Evolutionary conservation across 1,140 invertebrate species (phyloP), one percentile per base, ranked within the genome.

Genomic region (Bombus balteatus): DNA sequence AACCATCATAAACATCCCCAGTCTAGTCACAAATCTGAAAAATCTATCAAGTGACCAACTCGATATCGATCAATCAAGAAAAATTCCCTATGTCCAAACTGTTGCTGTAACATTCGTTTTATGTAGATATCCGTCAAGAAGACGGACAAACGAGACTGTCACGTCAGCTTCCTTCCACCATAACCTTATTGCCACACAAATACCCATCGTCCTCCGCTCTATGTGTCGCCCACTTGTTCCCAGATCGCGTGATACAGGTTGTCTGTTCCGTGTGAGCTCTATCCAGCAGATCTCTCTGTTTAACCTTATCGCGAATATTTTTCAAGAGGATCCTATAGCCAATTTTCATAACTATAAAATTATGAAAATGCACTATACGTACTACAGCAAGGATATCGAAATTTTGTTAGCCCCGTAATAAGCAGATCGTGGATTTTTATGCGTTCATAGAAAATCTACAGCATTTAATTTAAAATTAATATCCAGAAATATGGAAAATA

Each of bases 211-310:
- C 71, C 71, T 81, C 80, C 70, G 22, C 25, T 72, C 28, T 43
- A 6, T 72, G 53, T 43, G n/a, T 81, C 81, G 81, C 81, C 81
- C 81, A 83, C 81, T 76, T 77, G 73, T 65, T 83, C 59, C 43
- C 59, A 37, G 43, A 62, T 68, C 53, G 39, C 41, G 41, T 10
- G 77, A 83, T 83, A 77, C 81, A 83, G 81, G 81, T 77, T 83
- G 73, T 13, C 73, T 83, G 62, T 83, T 83, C 73, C 73, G 72
- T 34, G 73, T 57, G 47, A 57, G 28, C 32, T 57, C 34, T 18
- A 68, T 47, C 34, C 39, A 41, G 22, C 15, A 22, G 34, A 37
- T 59, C 53, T 59, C 74, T 59, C 53, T 39, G 22, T 76, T 28
- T 28, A 6, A 28, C 2, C 10, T 13, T 41, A 4, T n/a, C 2